Conservation (phyloP, 2,797 vertebrate genomes). For the Xyrichtys novacula region DNA sequence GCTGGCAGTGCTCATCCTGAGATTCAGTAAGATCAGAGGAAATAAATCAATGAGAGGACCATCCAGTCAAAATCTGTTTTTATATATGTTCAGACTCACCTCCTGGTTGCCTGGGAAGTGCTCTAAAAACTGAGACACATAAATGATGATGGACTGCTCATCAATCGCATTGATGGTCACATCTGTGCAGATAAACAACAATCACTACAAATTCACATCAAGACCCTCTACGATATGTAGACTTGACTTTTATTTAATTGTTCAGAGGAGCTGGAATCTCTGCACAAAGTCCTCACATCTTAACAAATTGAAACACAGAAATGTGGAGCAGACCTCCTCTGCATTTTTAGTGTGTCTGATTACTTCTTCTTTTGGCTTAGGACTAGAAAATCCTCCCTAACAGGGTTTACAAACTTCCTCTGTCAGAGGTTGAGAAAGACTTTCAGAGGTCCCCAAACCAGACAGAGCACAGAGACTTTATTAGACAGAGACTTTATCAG, state of each 20-base stretch:
- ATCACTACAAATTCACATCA: neutral
- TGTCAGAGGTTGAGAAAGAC: too few species aligned
- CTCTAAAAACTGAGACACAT: constrained; percentile 96
- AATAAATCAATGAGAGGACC: neutral
- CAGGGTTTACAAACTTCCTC: too few species aligned
- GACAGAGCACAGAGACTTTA: too few species aligned
- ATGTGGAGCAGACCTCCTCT: too few species aligned
- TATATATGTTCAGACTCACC: constrained; percentile 76
- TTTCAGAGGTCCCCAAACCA: too few species aligned
- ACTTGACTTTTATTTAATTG: neutral
- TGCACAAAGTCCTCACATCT: too few species aligned
- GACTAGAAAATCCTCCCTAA: too few species aligned
- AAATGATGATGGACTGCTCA: constrained; percentile 95
- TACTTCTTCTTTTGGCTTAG: too few species aligned
- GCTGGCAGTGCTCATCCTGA: constrained; percentile 82
- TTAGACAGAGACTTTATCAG: too few species aligned
- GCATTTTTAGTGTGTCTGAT: too few species aligned
- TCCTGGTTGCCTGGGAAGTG: constrained; percentile 94
- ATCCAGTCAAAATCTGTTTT: neutral
- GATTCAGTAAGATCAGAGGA: neutral
- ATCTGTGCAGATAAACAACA: constrained; percentile 81
- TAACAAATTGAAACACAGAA: too few species aligned
- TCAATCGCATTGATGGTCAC: constrained; percentile 91
- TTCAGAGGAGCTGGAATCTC: neutral
- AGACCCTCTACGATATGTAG: neutral